Evolutionary conservation across 1,140 invertebrate genomes (phyloP).

Genomic region (Bombus vancouverensis): DNA sequence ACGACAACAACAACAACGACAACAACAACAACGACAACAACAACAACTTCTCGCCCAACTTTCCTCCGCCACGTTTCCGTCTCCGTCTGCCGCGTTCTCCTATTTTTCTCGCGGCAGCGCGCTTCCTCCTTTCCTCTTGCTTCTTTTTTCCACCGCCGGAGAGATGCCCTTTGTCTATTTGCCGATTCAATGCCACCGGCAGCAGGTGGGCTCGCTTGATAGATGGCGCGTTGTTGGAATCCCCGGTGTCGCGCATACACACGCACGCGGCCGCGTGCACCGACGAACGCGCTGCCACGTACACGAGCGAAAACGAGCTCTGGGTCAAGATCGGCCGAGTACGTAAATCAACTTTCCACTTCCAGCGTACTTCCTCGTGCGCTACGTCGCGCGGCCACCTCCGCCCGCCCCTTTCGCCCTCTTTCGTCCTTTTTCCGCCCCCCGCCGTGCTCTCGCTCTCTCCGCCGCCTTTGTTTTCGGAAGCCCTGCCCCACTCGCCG

Average conservation of each 20-base stretch:
- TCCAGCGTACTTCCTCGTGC: constrained; percentile 42
- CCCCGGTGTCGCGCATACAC: constrained; percentile 18
- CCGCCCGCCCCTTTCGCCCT: neutral
- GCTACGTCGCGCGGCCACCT: constrained; percentile 19
- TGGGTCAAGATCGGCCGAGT: constrained; percentile 71
- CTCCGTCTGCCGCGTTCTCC: neutral
- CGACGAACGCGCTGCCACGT: neutral
- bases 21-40: neutral
- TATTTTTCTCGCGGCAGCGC: constrained; percentile 4
- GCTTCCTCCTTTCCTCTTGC: constrained; percentile 3
- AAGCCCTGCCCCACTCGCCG: neutral
- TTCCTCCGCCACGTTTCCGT: neutral
- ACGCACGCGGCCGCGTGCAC: neutral
- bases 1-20: neutral
- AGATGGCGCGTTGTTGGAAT: constrained; percentile 58
- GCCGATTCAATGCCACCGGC: constrained; percentile 59
- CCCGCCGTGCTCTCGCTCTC: neutral
- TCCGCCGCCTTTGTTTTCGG: constrained; percentile 4
- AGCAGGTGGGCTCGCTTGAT: constrained; percentile 66
- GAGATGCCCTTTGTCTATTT: constrained; percentile 56
- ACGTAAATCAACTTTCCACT: constrained; percentile 67
- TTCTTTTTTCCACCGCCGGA: constrained; percentile 6
- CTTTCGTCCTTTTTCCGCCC: constrained; percentile 29
- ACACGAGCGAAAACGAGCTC: constrained; percentile 49
- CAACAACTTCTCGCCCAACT: neutral